Evolutionary conservation across 2,797 vertebrate genomes (phyloP).

Genomic region (Anisognathus igniventris): DNA sequence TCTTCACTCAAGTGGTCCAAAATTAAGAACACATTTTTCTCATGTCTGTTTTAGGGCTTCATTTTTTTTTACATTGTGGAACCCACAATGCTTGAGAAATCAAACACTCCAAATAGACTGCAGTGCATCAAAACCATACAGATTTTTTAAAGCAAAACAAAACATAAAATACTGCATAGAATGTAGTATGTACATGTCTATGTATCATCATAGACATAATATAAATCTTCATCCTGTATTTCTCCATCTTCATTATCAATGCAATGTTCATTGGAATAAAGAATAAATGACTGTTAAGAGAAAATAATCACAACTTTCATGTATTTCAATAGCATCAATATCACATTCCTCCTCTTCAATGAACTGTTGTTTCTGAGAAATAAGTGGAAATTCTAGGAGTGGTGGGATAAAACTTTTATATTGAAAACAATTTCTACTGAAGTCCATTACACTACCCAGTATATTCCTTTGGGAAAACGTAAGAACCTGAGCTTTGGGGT

Average conservation of each 20-base stretch:
- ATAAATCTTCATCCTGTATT: not conserved
- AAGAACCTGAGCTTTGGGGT: fast-evolving
- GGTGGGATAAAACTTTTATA: not conserved
- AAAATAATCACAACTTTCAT: not conserved
- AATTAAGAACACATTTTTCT: not conserved
- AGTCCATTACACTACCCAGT: not conserved
- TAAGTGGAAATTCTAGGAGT: not conserved
- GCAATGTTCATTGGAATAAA: not conserved
- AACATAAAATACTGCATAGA: not conserved
- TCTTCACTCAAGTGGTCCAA: not conserved
- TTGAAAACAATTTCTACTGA: not conserved
- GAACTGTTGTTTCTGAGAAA: not conserved
- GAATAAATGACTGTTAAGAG: not conserved
- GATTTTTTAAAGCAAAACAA: not conserved
- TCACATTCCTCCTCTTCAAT: not conserved
- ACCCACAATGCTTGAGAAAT: not conserved
- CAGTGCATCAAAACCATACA: not conserved
- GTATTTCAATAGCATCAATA: not conserved
- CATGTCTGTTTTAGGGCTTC: not conserved
- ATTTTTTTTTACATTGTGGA: not conserved
- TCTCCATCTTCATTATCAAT: not conserved
- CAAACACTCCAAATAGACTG: not conserved
- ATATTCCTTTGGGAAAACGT: not conserved
- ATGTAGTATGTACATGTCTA: not conserved
- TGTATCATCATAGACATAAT: not conserved